A percentile compares a stretch with the other conserved stretches of the same genome.
Evolutionary conservation across 2,113 vertebrate species (phyloP).

Genomic region (Zootoca vivipara): DNA sequence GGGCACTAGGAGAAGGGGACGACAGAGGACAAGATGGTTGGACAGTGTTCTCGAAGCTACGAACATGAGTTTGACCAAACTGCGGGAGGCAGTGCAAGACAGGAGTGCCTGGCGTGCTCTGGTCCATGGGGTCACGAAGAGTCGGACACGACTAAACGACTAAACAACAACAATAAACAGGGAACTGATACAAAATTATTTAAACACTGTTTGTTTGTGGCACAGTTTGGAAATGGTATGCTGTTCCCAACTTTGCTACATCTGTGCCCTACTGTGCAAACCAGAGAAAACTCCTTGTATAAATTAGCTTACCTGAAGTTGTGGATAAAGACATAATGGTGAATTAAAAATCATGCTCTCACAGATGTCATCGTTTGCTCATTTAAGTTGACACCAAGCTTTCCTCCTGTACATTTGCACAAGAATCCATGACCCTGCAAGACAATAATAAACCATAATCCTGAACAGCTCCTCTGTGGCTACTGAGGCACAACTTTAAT

Average conservation of each 20-base stretch:
- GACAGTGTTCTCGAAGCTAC: too few species aligned
- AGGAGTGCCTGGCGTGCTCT: too few species aligned
- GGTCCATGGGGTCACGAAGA: too few species aligned
- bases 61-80: too few species aligned
- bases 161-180: too few species aligned
- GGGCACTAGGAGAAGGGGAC: too few species aligned
- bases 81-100: too few species aligned
- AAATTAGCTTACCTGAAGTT: not conserved
- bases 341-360: constrained; percentile 4
- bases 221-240: not conserved
- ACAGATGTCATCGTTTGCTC: constrained; percentile 36
- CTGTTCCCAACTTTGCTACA: not conserved
- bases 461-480: constrained; percentile 41
- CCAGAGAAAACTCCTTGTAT: not conserved
- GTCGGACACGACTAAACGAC: too few species aligned
- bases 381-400: constrained; percentile 6
- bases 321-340: not conserved
- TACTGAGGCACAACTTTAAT: constrained; percentile 56
- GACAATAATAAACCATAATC: constrained; percentile 42
- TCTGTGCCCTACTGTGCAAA: constrained; percentile 19
- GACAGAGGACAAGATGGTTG: too few species aligned
- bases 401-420: not conserved
- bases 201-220: not conserved
- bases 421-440: constrained; percentile 21
- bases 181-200: not conserved